These are phyloP conservation scores for Brachyptera risi DNA, from an alignment of 2,888 invertebrate genomes.

Conservation along the genomic window DNA sequence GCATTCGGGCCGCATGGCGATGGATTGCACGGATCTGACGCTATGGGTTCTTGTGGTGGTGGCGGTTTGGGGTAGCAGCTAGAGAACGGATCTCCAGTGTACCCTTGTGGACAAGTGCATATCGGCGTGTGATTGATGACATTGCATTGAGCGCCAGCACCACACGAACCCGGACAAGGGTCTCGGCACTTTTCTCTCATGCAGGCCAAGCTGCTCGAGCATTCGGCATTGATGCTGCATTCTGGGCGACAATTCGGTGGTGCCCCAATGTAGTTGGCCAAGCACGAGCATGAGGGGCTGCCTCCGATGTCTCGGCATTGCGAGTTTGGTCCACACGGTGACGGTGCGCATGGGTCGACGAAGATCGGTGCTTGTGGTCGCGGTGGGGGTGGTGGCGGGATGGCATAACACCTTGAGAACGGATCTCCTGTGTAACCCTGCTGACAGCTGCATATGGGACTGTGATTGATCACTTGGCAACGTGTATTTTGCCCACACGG, in stretches of 20 bases:
- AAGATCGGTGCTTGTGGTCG: slow-evolving; percentile 41
- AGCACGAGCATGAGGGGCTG: slow-evolving; percentile 59
- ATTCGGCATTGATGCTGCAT: slow-evolving; percentile 64
- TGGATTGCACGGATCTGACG: slow-evolving; percentile 56
- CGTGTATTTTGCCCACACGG: slow-evolving; percentile 69
- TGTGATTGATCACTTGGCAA: slow-evolving; percentile 70
- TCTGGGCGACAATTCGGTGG: slow-evolving; percentile 66
- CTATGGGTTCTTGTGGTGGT: slow-evolving; percentile 38
- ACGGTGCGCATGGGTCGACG: slow-evolving; percentile 40
- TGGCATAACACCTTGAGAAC: slow-evolving; percentile 62
- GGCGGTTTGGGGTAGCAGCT: slow-evolving; percentile 41
- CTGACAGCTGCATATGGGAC: slow-evolving; percentile 67
- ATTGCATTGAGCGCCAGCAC: slow-evolving; percentile 56
- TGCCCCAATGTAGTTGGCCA: slow-evolving; percentile 56
- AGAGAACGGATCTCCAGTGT: slow-evolving; percentile 40
- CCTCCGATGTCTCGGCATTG: slow-evolving; percentile 54
- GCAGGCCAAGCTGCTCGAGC: slow-evolving; percentile 65
- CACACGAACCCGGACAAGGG: slow-evolving; percentile 78
- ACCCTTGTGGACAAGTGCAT: slow-evolving; percentile 37
- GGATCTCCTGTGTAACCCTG: slow-evolving; percentile 74
- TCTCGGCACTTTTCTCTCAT: slow-evolving; percentile 69
- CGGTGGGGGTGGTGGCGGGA: slow-evolving; percentile 45
- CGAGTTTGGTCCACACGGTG: slow-evolving; percentile 60
- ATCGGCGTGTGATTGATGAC: slow-evolving; percentile 64
- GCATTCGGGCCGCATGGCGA: slow-evolving; percentile 51